A percentile compares a stretch with the other conserved stretches of the same genome.
These are phyloP conservation scores for Sander lucioperca DNA, from an alignment of 2,113 vertebrate genomes.

Conservation along the genomic window DNA sequence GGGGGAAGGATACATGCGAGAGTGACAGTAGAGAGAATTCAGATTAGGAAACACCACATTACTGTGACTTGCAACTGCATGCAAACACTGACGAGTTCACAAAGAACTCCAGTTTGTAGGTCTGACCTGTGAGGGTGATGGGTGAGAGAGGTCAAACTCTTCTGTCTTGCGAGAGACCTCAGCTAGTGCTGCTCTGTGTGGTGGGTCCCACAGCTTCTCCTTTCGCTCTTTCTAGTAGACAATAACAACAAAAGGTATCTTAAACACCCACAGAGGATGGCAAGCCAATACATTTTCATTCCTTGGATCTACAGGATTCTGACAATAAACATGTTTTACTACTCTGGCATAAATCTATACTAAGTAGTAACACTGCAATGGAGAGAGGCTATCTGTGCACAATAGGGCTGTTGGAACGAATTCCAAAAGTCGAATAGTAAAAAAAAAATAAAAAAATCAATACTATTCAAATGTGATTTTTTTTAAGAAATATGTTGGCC, in stretches of 20 bases:
- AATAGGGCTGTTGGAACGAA: too few relatives aligned
- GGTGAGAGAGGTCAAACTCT: conserved; percentile 91
- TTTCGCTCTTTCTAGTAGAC: conserved; percentile 93
- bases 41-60: not conserved
- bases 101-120: not conserved
- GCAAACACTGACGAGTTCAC: not conserved
- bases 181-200: conserved; percentile 91
- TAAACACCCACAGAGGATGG: not conserved
- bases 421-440: too few relatives aligned
- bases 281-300: not conserved
- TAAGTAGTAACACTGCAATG: not conserved
- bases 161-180: conserved; percentile 93
- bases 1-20: not conserved
- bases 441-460: too few relatives aligned
- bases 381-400: not conserved
- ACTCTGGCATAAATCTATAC: not conserved
- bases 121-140: conserved; percentile 90
- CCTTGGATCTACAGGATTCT: not conserved
- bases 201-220: conserved; percentile 96
- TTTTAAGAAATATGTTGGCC: too few relatives aligned
- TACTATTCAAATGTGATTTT: too few relatives aligned
- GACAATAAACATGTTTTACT: not conserved
- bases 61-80: not conserved
- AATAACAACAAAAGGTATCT: not conserved
- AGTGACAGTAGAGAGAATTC: not conserved